phyloP scores from a whole-genome alignment of 1,140 invertebrate genomes.

The Drosophila sulfurigaster region DNA sequence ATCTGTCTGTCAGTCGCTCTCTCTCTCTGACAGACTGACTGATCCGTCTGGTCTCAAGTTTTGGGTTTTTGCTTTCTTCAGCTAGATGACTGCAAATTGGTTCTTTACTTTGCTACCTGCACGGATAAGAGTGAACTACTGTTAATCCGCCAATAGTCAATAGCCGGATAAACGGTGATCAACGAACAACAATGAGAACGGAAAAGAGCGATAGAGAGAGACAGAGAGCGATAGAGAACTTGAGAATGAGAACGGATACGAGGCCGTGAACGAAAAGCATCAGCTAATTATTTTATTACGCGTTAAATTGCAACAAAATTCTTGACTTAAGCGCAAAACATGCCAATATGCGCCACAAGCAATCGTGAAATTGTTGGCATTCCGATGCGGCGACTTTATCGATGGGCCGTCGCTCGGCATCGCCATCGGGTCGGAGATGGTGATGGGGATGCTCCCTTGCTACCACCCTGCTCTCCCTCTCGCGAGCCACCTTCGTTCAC shows the following conservation, averaged over 20 bases:
- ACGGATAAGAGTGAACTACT: constrained; percentile 13
- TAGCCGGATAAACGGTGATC: neutral
- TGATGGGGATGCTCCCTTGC: too few species aligned
- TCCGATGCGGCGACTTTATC: constrained; percentile 72
- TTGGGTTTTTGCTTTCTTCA: constrained; percentile 35
- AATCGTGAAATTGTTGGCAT: constrained; percentile 81
- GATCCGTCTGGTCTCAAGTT: constrained; percentile 33
- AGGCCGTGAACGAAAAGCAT: constrained; percentile 33
- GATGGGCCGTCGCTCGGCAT: constrained; percentile 44
- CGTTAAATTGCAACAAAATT: constrained; percentile 82
- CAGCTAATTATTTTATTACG: constrained; percentile 82
- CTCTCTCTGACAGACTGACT: constrained; percentile 37
- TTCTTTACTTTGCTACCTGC: constrained; percentile 5
- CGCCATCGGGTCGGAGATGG: too few species aligned
- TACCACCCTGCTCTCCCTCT: too few species aligned
- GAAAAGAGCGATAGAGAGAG: neutral
- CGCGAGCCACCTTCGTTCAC: too few species aligned
- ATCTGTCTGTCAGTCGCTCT: neutral
- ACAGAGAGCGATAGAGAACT: neutral
- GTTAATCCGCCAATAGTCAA: neutral
- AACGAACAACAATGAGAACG: constrained; percentile 3
- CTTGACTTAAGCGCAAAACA: constrained; percentile 71
- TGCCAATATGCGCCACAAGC: constrained; percentile 79
- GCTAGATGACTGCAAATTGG: constrained; percentile 41
- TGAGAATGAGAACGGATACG: constrained; percentile 13